Evolutionary conservation across 2,797 vertebrate genomes (phyloP).

Genomic region (Ceryle rudis): DNA sequence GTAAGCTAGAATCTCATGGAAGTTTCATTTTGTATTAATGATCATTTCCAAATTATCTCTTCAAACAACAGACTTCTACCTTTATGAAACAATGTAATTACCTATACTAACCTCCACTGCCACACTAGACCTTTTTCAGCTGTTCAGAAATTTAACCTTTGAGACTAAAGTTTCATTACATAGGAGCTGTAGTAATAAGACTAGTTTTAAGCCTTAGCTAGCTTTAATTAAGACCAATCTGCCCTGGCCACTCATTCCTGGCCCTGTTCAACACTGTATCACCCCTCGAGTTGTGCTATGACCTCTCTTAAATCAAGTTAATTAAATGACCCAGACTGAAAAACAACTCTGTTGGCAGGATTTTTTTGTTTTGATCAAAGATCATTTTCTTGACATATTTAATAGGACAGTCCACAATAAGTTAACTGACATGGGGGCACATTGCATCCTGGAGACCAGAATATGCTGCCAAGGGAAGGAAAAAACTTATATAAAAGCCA

Average conservation of each 20-base stretch:
- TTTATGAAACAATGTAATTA: not conserved
- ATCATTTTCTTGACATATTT: not conserved
- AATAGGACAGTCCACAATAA: not conserved
- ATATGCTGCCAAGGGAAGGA: not conserved
- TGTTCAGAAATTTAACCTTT: not conserved
- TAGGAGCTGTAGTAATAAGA: not conserved
- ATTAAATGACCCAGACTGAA: not conserved
- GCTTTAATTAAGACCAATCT: not conserved
- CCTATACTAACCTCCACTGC: not conserved
- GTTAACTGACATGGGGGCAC: not conserved
- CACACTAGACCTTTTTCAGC: not conserved
- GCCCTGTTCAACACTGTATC: not conserved
- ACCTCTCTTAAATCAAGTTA: not conserved
- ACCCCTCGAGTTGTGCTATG: not conserved
- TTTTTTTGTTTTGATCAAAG: not conserved
- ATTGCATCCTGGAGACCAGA: not conserved
- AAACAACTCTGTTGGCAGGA: not conserved
- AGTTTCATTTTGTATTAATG: not conserved
- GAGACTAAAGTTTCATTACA: not conserved
- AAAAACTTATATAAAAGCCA: not conserved
- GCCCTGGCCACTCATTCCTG: not conserved
- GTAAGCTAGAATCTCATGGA: not conserved
- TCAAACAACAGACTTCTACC: not conserved
- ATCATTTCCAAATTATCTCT: not conserved
- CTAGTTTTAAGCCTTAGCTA: not conserved